phyloP scores from a whole-genome alignment of 2,888 invertebrate genomes.

The Clunio marinus region DNA sequence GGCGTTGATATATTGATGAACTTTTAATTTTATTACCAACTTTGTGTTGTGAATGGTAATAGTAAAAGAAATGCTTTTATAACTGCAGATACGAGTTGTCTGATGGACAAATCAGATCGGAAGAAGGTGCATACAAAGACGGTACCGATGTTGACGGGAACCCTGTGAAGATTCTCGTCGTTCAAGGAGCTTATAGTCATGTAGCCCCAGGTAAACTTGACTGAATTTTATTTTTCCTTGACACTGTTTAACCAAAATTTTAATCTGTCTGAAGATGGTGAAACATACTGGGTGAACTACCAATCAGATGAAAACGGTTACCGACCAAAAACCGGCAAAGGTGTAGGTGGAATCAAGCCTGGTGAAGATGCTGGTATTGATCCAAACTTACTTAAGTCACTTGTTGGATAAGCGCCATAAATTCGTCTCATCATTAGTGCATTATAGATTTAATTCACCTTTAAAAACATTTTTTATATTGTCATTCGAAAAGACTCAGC shows the following conservation, averaged over 20 bases:
- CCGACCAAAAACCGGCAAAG: slow-evolving; percentile 40
- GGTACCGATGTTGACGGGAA: slow-evolving; percentile 38
- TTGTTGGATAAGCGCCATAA: slow-evolving; percentile 40
- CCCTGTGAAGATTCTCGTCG: slow-evolving; percentile 31
- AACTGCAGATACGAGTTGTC: slow-evolving; percentile 40
- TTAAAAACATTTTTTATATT: no score
- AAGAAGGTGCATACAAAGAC: slow-evolving; percentile 40
- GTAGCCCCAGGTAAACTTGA: slow-evolving; percentile 19
- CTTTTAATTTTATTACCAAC: no score
- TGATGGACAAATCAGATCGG: slow-evolving; percentile 41
- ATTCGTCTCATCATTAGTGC: no score
- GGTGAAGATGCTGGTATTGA: slow-evolving; percentile 40
- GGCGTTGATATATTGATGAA: no score
- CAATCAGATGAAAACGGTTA: slow-evolving; percentile 38
- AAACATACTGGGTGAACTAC: slow-evolving; percentile 32
- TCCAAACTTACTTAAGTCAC: slow-evolving; percentile 40
- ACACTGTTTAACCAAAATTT: not conserved
- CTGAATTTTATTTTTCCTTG: not conserved
- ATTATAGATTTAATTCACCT: no score
- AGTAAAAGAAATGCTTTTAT: no score
- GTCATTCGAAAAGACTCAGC: no score
- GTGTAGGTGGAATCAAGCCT: slow-evolving; percentile 40
- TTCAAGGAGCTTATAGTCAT: slow-evolving; percentile 21
- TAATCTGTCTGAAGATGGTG: slow-evolving; percentile 14
- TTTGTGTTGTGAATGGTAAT: no score